Conservation (phyloP, 2,113 vertebrate genomes). For the Cercopithecus mona region DNA sequence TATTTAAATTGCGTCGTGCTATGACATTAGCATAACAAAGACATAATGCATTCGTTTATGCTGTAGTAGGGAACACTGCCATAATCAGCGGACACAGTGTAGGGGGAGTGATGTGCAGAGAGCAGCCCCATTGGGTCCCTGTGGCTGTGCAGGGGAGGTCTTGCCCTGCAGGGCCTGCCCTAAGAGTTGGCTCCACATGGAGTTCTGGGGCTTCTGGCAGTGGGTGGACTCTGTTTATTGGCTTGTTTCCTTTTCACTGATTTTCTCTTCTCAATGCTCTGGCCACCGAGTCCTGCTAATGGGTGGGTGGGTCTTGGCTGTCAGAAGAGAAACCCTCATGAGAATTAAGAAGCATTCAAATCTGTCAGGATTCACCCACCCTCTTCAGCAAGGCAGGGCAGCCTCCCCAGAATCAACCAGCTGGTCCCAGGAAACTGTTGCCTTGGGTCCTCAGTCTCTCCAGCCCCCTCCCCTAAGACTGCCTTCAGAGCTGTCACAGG, state of each 20-base stretch:
- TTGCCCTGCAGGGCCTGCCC: slow-evolving; percentile 11
- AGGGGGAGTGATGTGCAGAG: neutral
- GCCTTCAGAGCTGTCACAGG: slow-evolving; percentile 7
- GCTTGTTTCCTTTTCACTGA: slow-evolving; percentile 69
- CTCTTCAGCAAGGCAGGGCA: neutral
- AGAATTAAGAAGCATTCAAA: slow-evolving; percentile 64
- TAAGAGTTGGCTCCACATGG: neutral
- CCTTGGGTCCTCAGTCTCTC: neutral
- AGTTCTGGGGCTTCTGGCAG: neutral
- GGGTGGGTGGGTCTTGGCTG: slow-evolving; percentile 73
- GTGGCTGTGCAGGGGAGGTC: neutral
- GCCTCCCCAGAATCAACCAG: slow-evolving; percentile 49
- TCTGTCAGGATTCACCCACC: slow-evolving; percentile 56
- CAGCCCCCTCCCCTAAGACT: neutral
- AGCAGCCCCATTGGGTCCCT: slow-evolving; percentile 41
- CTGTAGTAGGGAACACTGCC: slow-evolving; percentile 77
- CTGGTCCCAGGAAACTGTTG: slow-evolving; percentile 43
- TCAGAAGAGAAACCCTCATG: slow-evolving; percentile 66
- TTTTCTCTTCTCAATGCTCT: slow-evolving; percentile 57
- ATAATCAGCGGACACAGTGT: slow-evolving; percentile 72
- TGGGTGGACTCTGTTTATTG: slow-evolving; percentile 63
- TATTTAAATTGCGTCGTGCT: slow-evolving; percentile 84
- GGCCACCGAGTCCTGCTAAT: slow-evolving; percentile 62
- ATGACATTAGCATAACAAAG: slow-evolving; percentile 89
- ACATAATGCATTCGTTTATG: slow-evolving; percentile 79